phyloP scores from a whole-genome alignment of 1,140 invertebrate species.

The Chymomyza costata region DNA sequence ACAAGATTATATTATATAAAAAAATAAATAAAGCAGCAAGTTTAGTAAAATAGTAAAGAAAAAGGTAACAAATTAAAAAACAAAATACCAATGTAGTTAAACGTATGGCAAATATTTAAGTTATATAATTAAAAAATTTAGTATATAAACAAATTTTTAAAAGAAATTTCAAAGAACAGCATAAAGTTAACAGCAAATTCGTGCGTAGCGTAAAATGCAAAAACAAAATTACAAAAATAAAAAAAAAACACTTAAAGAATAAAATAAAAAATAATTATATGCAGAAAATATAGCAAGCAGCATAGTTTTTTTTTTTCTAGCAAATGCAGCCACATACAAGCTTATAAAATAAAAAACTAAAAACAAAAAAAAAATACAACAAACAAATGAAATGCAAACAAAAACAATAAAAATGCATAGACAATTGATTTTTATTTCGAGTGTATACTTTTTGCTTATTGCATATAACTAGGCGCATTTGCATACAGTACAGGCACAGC shows the following conservation, averaged over 20 bases:
- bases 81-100: conserved; percentile 32
- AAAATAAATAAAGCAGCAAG: conserved; percentile 17
- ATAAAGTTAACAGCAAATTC: conserved; percentile 65
- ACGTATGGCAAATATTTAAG: conserved; percentile 48
- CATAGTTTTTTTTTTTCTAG: too few relatives aligned
- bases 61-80: conserved; percentile 22
- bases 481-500: not conserved
- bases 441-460: conserved; percentile 27
- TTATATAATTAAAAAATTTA: conserved; percentile 31
- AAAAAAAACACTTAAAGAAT: conserved; percentile 7
- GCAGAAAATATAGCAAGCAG: conserved; percentile 25
- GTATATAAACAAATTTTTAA: conserved; percentile 47
- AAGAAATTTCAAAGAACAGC: conserved; percentile 57
- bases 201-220: conserved; percentile 53
- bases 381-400: conserved; percentile 6
- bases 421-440: conserved; percentile 5
- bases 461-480: conserved; percentile 21
- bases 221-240: conserved; percentile 11
- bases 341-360: conserved; percentile 2
- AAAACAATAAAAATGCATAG: conserved; percentile 8
- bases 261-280: too few relatives aligned
- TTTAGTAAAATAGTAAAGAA: conserved; percentile 30
- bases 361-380: conserved; percentile 6
- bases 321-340: conserved; percentile 13
- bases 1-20: not conserved